Conservation (phyloP, 2,888 invertebrate species). For the Deroplatys truncata region DNA sequence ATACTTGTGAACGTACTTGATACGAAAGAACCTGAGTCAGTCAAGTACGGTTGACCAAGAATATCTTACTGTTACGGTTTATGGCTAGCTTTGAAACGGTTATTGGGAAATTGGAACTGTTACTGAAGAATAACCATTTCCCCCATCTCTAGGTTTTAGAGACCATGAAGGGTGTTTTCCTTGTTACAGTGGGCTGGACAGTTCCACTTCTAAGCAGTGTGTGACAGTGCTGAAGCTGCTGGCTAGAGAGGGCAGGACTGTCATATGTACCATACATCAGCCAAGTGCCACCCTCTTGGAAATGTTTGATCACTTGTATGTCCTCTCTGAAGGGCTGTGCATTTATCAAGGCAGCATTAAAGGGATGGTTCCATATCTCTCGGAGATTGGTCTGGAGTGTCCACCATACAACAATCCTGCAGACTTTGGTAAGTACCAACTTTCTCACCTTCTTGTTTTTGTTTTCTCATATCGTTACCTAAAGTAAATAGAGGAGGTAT, state of each 20-base stretch:
- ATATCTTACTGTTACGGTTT: too few species aligned
- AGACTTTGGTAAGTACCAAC: constrained; percentile 74
- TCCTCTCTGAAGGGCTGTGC: constrained; percentile 77
- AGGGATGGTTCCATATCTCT: constrained; percentile 72
- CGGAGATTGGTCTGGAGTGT: constrained; percentile 70
- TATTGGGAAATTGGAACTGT: too few species aligned
- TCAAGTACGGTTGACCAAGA: too few species aligned
- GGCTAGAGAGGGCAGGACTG: constrained; percentile 77
- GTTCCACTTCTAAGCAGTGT: constrained; percentile 81
- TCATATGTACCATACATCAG: constrained; percentile 91
- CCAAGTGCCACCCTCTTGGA: constrained; percentile 90
- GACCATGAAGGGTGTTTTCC: too few species aligned
- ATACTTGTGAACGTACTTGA: too few species aligned
- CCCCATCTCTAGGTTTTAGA: too few species aligned
- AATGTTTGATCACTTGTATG: constrained; percentile 87
- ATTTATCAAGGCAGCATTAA: constrained; percentile 77
- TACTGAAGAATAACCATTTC: too few species aligned
- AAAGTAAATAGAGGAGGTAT: too few species aligned
- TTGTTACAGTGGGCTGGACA: constrained; percentile 88
- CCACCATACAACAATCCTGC: constrained; percentile 95
- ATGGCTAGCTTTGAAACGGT: too few species aligned
- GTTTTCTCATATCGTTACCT: too few species aligned
- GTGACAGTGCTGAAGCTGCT: constrained; percentile 73
- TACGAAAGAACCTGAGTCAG: too few species aligned
- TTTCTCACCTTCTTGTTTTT: neutral